Evolutionary conservation across 2,113 vertebrate genomes (phyloP).

Genomic region (Aegotheles bennettii): DNA sequence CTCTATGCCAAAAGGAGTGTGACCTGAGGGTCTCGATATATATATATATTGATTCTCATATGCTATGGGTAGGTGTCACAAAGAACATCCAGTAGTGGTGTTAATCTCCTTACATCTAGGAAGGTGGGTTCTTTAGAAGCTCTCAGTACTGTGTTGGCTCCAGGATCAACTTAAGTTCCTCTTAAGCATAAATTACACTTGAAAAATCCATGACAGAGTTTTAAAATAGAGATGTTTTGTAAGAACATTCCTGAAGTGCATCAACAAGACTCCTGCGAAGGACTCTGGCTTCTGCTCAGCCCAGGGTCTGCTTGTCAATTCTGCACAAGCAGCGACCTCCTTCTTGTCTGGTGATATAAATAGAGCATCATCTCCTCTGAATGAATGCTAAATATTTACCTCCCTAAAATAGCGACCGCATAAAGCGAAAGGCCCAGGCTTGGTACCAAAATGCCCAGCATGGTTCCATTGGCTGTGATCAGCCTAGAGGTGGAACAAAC

Average conservation of each 20-base stretch:
- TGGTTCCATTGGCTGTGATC: fast-evolving
- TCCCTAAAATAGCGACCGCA: neutral
- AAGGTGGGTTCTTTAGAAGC: fast-evolving
- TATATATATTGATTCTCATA: neutral
- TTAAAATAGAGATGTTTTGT: neutral
- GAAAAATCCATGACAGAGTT: neutral
- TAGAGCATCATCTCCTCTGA: neutral
- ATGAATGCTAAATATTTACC: neutral
- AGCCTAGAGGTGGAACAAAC: neutral
- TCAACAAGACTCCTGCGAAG: neutral
- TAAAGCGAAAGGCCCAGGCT: neutral
- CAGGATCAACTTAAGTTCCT: neutral
- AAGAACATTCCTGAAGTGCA: neutral
- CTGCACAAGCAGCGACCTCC: neutral
- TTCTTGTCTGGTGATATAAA: neutral
- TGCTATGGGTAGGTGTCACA: fast-evolving
- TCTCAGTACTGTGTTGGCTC: neutral
- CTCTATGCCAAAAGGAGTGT: fast-evolving
- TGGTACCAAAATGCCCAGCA: neutral
- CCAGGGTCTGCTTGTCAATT: neutral
- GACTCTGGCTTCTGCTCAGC: neutral
- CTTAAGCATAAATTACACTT: neutral
- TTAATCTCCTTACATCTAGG: neutral
- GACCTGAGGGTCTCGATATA: neutral
- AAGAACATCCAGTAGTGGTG: fast-evolving